Base-by-base conservation (phyloP, 2,797 vertebrate genomes). In the Ptychadena robeensis region DNA sequence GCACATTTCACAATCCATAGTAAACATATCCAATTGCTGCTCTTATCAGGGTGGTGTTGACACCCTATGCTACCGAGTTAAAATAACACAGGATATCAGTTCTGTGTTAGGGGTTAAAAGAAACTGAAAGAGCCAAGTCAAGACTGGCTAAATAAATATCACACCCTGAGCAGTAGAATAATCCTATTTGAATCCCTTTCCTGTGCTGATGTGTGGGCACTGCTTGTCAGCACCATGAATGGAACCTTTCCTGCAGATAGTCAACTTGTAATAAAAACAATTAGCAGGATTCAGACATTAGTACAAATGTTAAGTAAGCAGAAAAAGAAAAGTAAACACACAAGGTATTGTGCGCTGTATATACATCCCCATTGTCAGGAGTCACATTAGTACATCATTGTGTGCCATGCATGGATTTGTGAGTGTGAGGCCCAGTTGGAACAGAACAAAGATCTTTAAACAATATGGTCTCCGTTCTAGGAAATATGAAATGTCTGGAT, bases 91-190 rank as follows among this genome's bases (percentile, higher is more conserved):
- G 72, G 48, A 82, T 69, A 78, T 66, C 53, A 35, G 53, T 48
- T 65, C 25, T 38, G 38, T 28, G 68, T 31, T 34, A 85, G 12
- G 78, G 72, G 83, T 85, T 85, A 80, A 80, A 15, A 53, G 66
- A 71, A 79, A 80, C 48, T 76, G 40, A 65, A 70, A 75, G 28
- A 75, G 68, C 82, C 82, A 79, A 84, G 82, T 75, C 53, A 81
- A 75, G 66, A 85, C 83, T 80, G 31, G 83, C 83, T 85, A 76
- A 75, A 81, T 72, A 80, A 85, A 85, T 63, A 80, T 85, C 78
- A 81, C 83, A 80, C 83, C 78, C 83, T 76, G 5, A 68, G 63
- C 78, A 81, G 72, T 78, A 81, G 78, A 80, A 79, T 85, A 76
- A 81, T 85, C 72, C 78, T 76, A 48, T 79, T 81, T 65, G 64